These are phyloP conservation scores for Myotis daubentonii DNA, from an alignment of 2,797 vertebrate genomes.

Conservation along the genomic window DNA sequence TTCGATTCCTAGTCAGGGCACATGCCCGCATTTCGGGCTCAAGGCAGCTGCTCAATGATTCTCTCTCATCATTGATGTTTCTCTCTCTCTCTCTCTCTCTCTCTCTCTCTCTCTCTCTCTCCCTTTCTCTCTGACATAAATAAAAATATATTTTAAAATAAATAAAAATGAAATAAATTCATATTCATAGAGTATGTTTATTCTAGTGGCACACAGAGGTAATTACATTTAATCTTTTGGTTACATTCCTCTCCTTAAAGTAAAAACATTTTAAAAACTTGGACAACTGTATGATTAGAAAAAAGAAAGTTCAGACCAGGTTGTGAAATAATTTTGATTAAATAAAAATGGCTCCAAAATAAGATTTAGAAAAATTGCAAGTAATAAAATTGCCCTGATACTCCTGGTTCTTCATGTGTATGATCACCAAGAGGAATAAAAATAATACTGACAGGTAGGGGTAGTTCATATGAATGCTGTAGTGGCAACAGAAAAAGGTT, in stretches of 20 bases:
- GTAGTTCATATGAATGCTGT: neutral
- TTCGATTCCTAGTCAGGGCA: no score
- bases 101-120: no score
- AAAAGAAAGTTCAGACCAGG: neutral
- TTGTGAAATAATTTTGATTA: conserved; percentile 29
- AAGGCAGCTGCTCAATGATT: no score
- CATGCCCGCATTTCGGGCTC: no score
- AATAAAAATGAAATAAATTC: neutral
- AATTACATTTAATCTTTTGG: neutral
- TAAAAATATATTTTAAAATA: neutral
- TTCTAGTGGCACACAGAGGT: neutral
- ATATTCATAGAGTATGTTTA: neutral
- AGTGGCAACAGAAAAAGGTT: neutral
- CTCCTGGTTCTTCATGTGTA: neutral
- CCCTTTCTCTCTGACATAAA: no score
- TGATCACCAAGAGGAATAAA: neutral
- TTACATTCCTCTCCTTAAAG: conserved; percentile 2
- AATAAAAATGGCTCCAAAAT: conserved; percentile 39
- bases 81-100: no score
- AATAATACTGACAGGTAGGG: neutral
- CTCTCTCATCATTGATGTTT: no score
- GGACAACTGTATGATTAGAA: neutral
- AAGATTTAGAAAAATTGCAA: neutral
- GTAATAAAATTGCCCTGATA: neutral
- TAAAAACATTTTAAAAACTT: conserved; percentile 11